A percentile compares a stretch with the other conserved stretches of the same genome.
Conservation (phyloP, 2,888 invertebrate genomes). For the Eremobia ochroleuca region DNA sequence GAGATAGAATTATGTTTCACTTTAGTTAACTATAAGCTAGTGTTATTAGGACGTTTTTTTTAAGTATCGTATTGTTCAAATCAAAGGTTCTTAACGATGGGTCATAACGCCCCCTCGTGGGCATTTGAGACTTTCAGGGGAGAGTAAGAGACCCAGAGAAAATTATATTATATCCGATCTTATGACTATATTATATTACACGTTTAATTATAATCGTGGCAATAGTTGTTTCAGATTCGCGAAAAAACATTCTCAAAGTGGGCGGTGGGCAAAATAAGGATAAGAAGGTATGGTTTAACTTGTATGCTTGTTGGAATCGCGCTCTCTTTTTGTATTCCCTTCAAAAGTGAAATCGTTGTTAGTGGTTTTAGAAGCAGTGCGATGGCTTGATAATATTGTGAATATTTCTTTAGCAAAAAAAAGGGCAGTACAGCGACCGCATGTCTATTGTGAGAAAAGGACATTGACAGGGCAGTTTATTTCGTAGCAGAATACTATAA, state of each 20-base stretch:
- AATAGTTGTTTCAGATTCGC: neutral
- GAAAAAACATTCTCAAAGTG: too few relatives aligned
- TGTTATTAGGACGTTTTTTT: slow-evolving; percentile 5
- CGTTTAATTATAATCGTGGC: neutral
- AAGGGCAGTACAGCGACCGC: neutral
- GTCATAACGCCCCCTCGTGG: neutral
- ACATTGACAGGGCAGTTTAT: neutral
- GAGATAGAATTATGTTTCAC: slow-evolving; percentile 41
- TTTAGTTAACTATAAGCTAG: slow-evolving; percentile 9
- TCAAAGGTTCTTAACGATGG: neutral
- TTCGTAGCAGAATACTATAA: too few relatives aligned
- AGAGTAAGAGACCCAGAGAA: neutral
- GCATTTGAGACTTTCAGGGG: neutral
- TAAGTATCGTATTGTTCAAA: neutral
- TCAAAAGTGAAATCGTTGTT: neutral
- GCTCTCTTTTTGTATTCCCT: neutral
- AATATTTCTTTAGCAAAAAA: too few relatives aligned
- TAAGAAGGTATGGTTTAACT: too few relatives aligned
- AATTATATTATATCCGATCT: neutral
- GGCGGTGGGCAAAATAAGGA: too few relatives aligned
- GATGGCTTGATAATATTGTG: neutral
- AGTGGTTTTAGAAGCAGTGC: neutral
- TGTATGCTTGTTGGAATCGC: neutral
- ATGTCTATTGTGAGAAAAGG: neutral
- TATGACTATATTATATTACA: too few relatives aligned